phyloP scores from a whole-genome alignment of 2,888 invertebrate species.

The Chironomus riparius region DNA sequence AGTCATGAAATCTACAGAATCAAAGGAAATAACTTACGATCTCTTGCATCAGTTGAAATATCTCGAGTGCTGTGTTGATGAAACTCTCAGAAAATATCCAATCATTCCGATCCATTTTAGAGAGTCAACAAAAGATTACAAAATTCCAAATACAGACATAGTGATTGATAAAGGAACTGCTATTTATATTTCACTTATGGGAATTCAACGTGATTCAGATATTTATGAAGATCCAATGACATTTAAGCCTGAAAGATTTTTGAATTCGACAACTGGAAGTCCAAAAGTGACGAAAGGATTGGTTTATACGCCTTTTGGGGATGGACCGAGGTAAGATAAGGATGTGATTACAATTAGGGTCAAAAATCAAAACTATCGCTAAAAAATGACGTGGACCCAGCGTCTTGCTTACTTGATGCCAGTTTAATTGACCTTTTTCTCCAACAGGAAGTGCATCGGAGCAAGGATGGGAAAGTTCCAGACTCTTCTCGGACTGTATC shows the following conservation, averaged over 20 bases:
- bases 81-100: conserved; percentile 28
- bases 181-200: neutral
- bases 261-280: conserved; percentile 15
- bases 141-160: neutral
- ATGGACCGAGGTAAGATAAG: neutral
- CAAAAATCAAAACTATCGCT: too few relatives aligned
- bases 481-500: neutral
- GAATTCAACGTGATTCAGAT: conserved; percentile 1
- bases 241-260: neutral
- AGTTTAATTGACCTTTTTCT: too few relatives aligned
- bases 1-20: conserved; percentile 27
- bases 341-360: too few relatives aligned
- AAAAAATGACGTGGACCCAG: too few relatives aligned
- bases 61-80: conserved; percentile 28
- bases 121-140: neutral
- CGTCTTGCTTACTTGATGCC: too few relatives aligned
- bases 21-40: conserved; percentile 29
- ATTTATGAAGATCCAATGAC: neutral
- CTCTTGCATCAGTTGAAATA: conserved; percentile 29
- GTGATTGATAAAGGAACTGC: conserved; percentile 17
- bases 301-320: neutral
- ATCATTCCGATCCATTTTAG: neutral
- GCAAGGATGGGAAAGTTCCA: neutral
- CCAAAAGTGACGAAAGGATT: conserved; percentile 28
- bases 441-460: neutral